These are phyloP conservation scores for Junonia oenone DNA, from an alignment of 2,888 invertebrate genomes.

Conservation along the genomic window DNA sequence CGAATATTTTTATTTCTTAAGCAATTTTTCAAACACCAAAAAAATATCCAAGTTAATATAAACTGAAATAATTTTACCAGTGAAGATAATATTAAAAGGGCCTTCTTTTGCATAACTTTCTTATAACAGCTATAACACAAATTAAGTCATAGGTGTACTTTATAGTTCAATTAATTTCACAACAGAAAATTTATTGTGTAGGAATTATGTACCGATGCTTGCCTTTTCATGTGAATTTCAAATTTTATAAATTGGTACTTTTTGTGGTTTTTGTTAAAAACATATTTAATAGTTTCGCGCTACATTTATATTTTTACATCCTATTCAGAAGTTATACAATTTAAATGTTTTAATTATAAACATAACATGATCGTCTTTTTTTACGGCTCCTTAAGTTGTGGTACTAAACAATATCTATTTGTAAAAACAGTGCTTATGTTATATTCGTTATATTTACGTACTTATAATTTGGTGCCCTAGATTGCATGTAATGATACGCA, in stretches of 20 bases:
- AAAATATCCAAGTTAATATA: not conserved
- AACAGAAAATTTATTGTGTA: not conserved
- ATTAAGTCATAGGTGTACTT: no score
- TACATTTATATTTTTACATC: not conserved
- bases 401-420: constrained; percentile 5
- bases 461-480: constrained; percentile 67
- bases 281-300: not conserved
- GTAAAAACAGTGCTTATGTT: constrained; percentile 8
- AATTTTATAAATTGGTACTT: not conserved
- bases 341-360: not conserved
- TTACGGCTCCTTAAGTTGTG: constrained; percentile 14
- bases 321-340: not conserved
- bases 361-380: constrained; percentile 4
- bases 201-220: not conserved
- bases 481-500: constrained; percentile 66
- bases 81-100: not conserved
- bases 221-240: not conserved
- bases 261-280: not conserved
- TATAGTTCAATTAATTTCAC: not conserved
- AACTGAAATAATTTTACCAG: not conserved
- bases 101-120: not conserved
- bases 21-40: not conserved
- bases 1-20: not conserved
- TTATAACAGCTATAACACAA: no score
- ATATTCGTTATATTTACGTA: constrained; percentile 45